Evolutionary conservation across 2,113 vertebrate species (phyloP), one percentile per base, ranked within the genome.

Genomic region (Spermophilus dauricus): DNA sequence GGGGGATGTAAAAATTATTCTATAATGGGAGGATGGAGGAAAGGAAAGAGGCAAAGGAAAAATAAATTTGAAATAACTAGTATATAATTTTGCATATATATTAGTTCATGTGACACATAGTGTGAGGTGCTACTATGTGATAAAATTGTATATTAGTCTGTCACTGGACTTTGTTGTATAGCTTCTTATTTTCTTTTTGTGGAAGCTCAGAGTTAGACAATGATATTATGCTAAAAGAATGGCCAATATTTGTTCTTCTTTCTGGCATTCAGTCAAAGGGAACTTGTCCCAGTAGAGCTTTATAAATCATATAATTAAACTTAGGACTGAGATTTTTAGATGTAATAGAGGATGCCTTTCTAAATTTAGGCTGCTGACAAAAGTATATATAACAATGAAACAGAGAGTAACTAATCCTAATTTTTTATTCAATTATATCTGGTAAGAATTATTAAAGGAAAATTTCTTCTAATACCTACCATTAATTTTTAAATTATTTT

Each of bases 281-380:
- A 90, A 95, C 67, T 73, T 90, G 56, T 78, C 67, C 51, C 75
- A 42, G 13, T 96, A 51, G 28, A 8, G 14, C 17, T 70, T 95
- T 76, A 78, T 16, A 93, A 85, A 77, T 89, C 26, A 48, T 37
- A 26, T 42, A 91, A 86, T 82, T 86, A 88, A 89, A 89, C 34
- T 70, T 92, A 63, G 4, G 7, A 67, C 63, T 45, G 69, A 84
- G 28, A 89, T 80, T 87, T 96, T 81, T 32, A 76, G 96, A 85
- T 87, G 22, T 11, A 91, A 13, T 48, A 83, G 48, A 94, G 56
- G 48, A 42, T 76, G 65, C 5, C 45, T 92, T 89, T 95, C 56
- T 94, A 80, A 97, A 94, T 76, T 39, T 69, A 83, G 80, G 28
- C 61, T 87, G n/a, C 77, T 77, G 42, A 81, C 83, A 72, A 75